phyloP scores from a whole-genome alignment of 2,797 vertebrate species.

The Apodemus agrarius region DNA sequence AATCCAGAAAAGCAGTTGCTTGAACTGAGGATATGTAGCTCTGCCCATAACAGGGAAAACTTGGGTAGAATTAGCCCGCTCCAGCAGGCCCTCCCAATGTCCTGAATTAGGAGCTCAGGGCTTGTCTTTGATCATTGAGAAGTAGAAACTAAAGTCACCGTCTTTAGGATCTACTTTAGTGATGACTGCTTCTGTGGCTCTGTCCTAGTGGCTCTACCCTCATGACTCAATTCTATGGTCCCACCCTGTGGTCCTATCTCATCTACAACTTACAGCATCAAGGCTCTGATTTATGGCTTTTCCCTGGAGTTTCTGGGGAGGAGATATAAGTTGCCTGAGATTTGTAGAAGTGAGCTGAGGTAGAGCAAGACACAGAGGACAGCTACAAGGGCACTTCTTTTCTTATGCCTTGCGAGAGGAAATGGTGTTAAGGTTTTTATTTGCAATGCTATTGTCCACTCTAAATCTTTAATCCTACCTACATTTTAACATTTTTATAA shows the following conservation, averaged over 20 bases:
- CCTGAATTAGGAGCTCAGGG: background rate
- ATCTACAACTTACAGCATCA: too few relatives aligned
- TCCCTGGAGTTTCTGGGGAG: background rate
- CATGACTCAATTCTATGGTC: background rate
- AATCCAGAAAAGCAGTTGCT: background rate
- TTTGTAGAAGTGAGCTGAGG: background rate
- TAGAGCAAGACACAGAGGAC: fast-evolving
- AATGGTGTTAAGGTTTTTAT: background rate
- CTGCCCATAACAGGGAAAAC: background rate
- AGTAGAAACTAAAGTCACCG: background rate
- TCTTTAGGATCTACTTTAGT: background rate
- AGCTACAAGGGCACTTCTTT: too few relatives aligned
- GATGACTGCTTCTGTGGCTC: fast-evolving
- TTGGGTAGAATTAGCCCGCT: background rate
- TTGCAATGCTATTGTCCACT: background rate
- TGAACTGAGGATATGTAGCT: background rate
- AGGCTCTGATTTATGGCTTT: fast-evolving
- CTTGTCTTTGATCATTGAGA: background rate
- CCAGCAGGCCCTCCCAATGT: background rate
- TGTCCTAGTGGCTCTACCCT: background rate
- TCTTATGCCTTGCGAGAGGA: too few relatives aligned
- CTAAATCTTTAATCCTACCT: background rate
- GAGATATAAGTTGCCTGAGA: background rate
- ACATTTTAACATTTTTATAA: background rate
- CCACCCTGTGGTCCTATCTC: background rate